A percentile compares a stretch with the other conserved stretches of the same genome.
These are phyloP conservation scores for Petrocephalus sullivani DNA, from an alignment of 2,797 vertebrate genomes.

Conservation along the genomic window DNA sequence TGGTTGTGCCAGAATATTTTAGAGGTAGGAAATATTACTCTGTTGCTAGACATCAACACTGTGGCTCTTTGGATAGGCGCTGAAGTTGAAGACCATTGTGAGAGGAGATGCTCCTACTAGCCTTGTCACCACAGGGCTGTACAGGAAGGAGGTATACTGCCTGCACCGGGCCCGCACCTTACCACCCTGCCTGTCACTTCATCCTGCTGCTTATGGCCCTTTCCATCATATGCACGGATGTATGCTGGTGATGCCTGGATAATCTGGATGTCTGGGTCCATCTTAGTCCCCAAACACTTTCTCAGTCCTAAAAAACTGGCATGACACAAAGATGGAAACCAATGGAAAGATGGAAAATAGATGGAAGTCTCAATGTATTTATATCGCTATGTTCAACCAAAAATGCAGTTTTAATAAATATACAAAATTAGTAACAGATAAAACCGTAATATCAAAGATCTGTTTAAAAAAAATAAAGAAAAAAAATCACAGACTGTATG, in stretches of 20 bases:
- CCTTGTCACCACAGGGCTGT: slow-evolving; percentile 80
- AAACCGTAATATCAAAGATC: neutral
- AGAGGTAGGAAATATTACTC: neutral
- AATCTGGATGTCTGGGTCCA: neutral
- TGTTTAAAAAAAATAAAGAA: neutral
- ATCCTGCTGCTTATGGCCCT: neutral
- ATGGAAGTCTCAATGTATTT: neutral
- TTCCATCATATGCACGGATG: neutral
- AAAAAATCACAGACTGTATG: neutral
- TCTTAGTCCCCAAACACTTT: neutral
- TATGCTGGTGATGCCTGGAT: neutral
- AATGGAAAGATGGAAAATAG: too few species aligned
- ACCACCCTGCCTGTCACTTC: neutral
- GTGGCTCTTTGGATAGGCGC: slow-evolving; percentile 63
- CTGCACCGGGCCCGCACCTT: neutral
- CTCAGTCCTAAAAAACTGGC: too few species aligned
- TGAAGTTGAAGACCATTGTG: slow-evolving; percentile 94
- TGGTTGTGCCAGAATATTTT: neutral
- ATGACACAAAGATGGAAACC: too few species aligned
- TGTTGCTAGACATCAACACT: neutral
- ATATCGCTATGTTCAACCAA: neutral
- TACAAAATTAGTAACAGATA: neutral
- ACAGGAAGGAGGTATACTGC: slow-evolving; percentile 83
- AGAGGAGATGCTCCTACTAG: slow-evolving; percentile 85
- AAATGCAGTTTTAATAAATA: neutral